These are phyloP conservation scores for Zoanthus sansibaricus DNA, from an alignment of 92 coral and sea anemone genomes.

Conservation along the genomic window DNA sequence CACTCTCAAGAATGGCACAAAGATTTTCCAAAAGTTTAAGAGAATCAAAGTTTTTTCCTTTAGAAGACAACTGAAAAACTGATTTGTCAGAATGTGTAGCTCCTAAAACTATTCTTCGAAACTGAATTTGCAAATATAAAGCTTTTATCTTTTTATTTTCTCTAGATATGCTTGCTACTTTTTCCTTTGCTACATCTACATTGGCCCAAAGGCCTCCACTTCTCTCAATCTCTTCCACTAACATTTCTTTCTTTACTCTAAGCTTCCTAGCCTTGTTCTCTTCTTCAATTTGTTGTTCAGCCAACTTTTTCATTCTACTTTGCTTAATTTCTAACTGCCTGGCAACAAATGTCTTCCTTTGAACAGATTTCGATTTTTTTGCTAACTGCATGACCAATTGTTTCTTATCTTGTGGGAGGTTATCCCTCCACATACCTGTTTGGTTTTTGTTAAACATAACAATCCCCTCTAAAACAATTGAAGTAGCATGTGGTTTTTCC, in stretches of 20 bases:
- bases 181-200: slow-evolving; percentile 1
- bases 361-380: slow-evolving; percentile 34
- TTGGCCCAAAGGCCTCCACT: slow-evolving; percentile 37
- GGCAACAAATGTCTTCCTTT: slow-evolving; percentile 29
- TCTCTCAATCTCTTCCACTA: slow-evolving; percentile 45
- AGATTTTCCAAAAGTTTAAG: slow-evolving; percentile 29
- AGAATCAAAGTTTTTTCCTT: slow-evolving; percentile 34
- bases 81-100: slow-evolving; percentile 51
- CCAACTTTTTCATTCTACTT: slow-evolving; percentile 34
- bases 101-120: slow-evolving; percentile 43
- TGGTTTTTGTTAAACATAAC: slow-evolving; percentile 43
- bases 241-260: slow-evolving; percentile 50
- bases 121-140: slow-evolving; percentile 43
- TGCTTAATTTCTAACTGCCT: slow-evolving; percentile 36
- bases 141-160: slow-evolving; percentile 20
- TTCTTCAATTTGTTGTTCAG: slow-evolving; percentile 23
- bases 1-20: slow-evolving; percentile 40
- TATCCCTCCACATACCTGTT: slow-evolving; percentile 45
- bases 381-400: slow-evolving; percentile 33
- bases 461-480: slow-evolving; percentile 48
- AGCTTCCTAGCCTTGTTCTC: slow-evolving; percentile 40
- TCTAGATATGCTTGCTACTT: background rate
- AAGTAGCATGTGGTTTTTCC: slow-evolving; percentile 41
- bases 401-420: slow-evolving; percentile 39
- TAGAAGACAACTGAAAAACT: slow-evolving; percentile 43